Conservation (phyloP, 2,797 vertebrate species). For the Pteropus rufus region DNA sequence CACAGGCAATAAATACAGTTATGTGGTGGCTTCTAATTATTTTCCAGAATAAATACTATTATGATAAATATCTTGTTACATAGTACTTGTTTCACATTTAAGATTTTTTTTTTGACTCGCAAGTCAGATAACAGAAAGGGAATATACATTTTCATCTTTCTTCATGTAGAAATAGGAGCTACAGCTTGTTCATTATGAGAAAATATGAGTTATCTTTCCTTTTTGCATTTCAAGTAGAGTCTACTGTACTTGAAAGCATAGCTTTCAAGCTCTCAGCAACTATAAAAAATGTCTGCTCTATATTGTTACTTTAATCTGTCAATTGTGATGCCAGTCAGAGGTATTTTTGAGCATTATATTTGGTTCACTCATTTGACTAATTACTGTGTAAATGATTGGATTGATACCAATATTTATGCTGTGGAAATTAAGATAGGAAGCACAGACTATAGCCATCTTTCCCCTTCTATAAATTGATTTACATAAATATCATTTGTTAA, state of each 20-base stretch:
- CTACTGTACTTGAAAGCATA: background rate
- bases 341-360: background rate
- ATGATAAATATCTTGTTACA: background rate
- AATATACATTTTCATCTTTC: background rate
- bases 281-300: background rate
- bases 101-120: background rate
- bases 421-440: background rate
- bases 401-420: background rate
- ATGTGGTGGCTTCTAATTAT: background rate
- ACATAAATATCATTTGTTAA: background rate
- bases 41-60: background rate
- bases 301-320: background rate
- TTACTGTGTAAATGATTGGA: background rate
- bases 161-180: background rate
- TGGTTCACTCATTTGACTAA: background rate
- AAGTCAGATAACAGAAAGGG: background rate
- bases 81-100: background rate
- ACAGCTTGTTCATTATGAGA: background rate
- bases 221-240: background rate
- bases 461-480: background rate
- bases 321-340: background rate
- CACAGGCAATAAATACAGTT: background rate
- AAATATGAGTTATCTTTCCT: background rate
- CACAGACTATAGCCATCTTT: background rate
- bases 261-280: background rate